phyloP scores from a whole-genome alignment of 2,888 invertebrate genomes.

The Alloscopus bannaensis region DNA sequence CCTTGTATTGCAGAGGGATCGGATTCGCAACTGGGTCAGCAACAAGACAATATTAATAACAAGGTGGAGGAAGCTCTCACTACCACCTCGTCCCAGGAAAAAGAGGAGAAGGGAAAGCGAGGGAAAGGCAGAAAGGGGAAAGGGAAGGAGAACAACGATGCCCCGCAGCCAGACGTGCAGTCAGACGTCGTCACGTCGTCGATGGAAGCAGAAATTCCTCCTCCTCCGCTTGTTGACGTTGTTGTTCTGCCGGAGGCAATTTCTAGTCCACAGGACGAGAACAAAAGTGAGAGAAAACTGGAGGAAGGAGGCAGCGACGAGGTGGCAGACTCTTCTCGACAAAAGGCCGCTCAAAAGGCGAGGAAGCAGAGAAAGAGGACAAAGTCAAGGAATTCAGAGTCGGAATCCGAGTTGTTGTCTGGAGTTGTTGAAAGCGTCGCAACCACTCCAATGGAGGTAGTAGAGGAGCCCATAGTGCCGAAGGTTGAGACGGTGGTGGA shows the following conservation, averaged over 20 bases:
- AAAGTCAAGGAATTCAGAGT: slow-evolving; percentile 42
- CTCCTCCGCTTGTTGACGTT: neutral
- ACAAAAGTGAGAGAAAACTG: neutral
- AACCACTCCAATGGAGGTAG: neutral
- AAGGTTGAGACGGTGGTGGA: neutral
- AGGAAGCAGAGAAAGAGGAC: slow-evolving; percentile 41
- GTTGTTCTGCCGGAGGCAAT: no score
- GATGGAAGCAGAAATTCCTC: no score
- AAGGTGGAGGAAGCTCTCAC: neutral
- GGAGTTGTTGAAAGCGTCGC: neutral
- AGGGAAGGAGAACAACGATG: slow-evolving; percentile 20
- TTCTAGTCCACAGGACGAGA: no score
- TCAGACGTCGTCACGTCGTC: neutral
- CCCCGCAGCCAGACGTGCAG: no score
- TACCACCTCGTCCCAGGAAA: neutral
- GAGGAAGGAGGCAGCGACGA: neutral
- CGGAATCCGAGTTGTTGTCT: slow-evolving; percentile 39
- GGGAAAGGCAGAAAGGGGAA: slow-evolving; percentile 23
- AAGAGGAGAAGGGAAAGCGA: slow-evolving; percentile 14
- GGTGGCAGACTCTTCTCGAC: neutral
- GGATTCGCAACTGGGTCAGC: neutral
- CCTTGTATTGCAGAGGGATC: no score
- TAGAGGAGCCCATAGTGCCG: neutral
- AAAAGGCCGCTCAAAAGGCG: slow-evolving; percentile 17
- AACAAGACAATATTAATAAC: slow-evolving; percentile 2